These are phyloP conservation scores for Hymenopus coronatus DNA, from an alignment of 2,888 invertebrate genomes.

Conservation along the genomic window DNA sequence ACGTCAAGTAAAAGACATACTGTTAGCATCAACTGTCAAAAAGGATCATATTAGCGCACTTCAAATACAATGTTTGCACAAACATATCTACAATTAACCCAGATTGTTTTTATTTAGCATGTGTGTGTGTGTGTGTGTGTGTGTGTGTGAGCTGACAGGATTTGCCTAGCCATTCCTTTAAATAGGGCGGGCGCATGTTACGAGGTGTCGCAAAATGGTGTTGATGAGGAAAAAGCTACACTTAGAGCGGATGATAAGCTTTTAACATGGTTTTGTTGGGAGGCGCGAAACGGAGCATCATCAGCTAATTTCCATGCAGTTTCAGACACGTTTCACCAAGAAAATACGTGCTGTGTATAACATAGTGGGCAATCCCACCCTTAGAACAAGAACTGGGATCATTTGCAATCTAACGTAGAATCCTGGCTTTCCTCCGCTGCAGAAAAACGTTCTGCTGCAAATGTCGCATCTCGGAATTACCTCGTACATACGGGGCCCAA, in stretches of 20 bases:
- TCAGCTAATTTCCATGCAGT: background rate
- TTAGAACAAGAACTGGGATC: background rate
- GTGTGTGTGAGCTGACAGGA: background rate
- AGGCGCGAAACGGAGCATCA: background rate
- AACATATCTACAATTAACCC: background rate
- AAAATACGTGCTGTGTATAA: background rate
- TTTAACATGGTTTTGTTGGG: background rate
- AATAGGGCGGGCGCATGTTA: background rate
- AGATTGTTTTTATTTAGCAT: background rate
- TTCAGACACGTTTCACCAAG: background rate
- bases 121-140: no score
- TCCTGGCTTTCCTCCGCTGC: background rate
- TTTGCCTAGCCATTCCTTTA: background rate
- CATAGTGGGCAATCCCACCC: background rate
- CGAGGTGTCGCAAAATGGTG: background rate
- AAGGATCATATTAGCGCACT: no score
- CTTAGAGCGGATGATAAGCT: background rate
- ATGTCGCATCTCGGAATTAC: background rate
- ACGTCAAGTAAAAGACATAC: no score
- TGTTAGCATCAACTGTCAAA: no score
- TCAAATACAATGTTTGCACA: background rate
- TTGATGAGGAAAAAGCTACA: background rate
- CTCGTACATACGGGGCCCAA: no score
- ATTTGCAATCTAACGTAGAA: background rate
- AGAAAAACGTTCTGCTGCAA: background rate